Percentiles rank a stretch among this genome's conserved stretches.
These are phyloP conservation scores for Phaethornis superciliosus DNA, from an alignment of 2,113 vertebrate genomes.

Conservation along the genomic window DNA sequence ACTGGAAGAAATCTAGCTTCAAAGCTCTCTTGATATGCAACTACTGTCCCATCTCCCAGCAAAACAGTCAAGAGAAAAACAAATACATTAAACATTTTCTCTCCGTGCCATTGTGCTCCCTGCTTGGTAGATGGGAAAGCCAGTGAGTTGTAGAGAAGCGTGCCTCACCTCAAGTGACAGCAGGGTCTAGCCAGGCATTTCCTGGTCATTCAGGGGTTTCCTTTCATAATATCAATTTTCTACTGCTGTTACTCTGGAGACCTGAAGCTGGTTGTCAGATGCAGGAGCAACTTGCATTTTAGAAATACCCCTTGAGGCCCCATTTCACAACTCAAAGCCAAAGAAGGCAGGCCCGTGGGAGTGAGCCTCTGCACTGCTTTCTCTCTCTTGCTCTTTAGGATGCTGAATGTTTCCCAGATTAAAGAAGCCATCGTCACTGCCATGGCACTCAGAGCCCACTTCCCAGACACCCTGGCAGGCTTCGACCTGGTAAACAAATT, in stretches of 20 bases:
- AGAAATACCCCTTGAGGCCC: neutral
- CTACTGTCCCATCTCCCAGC: neutral
- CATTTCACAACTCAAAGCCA: neutral
- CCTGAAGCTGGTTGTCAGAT: constrained; percentile 21
- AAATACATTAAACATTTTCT: neutral
- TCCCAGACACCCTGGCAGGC: constrained; percentile 86
- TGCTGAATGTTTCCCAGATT: constrained; percentile 71
- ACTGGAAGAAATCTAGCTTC: neutral
- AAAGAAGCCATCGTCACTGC: constrained; percentile 72
- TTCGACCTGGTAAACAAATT: constrained; percentile 87
- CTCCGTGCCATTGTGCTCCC: neutral
- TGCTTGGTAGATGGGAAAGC: neutral
- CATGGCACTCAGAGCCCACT: constrained; percentile 77
- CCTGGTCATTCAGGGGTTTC: constrained; percentile 35
- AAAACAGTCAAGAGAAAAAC: neutral
- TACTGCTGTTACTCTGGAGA: neutral
- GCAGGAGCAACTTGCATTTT: constrained; percentile 1
- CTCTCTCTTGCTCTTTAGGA: constrained; percentile 71
- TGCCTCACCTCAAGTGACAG: constrained; percentile 21
- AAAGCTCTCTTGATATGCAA: neutral
- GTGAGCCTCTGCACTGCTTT: neutral
- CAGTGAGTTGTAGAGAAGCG: neutral
- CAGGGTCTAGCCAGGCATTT: constrained; percentile 52
- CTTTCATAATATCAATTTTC: constrained; percentile 35
- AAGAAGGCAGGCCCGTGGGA: neutral